phyloP scores from a whole-genome alignment of 2,797 vertebrate species.

The Sebastes flavidus region DNA sequence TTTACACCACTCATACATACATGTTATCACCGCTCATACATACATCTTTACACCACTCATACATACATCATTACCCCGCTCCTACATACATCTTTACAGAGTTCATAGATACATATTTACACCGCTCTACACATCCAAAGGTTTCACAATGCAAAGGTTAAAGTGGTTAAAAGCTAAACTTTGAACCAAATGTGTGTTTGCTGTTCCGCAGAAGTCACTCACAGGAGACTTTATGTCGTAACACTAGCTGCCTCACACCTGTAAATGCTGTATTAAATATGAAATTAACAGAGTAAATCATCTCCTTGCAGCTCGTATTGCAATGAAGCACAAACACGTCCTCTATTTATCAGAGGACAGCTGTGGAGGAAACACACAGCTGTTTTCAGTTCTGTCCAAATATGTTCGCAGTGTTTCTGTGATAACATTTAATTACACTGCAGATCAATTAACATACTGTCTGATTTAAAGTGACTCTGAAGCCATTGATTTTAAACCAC shows the following conservation, averaged over 20 bases:
- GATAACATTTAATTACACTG: slow-evolving; percentile 30
- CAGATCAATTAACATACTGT: slow-evolving; percentile 16
- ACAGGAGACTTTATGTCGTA: not conserved
- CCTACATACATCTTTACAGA: too few relatives aligned
- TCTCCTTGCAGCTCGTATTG: not conserved
- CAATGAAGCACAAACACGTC: not conserved
- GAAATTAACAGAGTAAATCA: not conserved
- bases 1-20: too few relatives aligned
- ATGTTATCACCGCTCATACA: too few relatives aligned
- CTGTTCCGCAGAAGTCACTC: not conserved
- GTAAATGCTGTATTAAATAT: not conserved
- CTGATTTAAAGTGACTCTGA: slow-evolving; percentile 25
- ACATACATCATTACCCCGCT: too few relatives aligned
- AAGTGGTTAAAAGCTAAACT: not conserved
- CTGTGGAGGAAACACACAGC: not conserved
- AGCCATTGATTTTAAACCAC: not conserved
- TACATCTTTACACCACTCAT: too few relatives aligned
- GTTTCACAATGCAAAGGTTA: not conserved
- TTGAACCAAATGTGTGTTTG: too few relatives aligned
- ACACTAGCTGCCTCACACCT: not conserved
- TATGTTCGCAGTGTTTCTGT: not conserved
- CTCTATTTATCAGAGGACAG: not conserved
- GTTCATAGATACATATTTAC: too few relatives aligned
- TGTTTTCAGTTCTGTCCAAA: too few relatives aligned
- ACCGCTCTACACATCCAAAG: not conserved